Conservation (phyloP, 2,113 vertebrate species). For the Cyrtonyx montezumae region DNA sequence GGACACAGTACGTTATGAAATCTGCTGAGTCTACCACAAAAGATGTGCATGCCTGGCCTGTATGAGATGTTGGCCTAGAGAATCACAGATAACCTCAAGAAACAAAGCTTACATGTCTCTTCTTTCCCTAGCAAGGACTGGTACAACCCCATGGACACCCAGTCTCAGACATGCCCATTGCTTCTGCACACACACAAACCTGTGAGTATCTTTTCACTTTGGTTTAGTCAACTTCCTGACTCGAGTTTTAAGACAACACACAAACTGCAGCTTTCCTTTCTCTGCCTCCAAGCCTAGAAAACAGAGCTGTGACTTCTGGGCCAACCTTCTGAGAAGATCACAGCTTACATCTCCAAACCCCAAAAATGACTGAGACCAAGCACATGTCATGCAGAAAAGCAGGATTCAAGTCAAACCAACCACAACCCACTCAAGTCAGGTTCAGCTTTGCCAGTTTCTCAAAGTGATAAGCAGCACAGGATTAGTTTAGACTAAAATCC, state of each 20-base stretch:
- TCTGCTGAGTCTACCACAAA: background rate
- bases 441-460: background rate
- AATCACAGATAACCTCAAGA: background rate
- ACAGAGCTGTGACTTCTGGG: background rate
- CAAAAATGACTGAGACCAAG: background rate
- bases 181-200: background rate
- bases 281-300: background rate
- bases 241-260: background rate
- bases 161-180: background rate
- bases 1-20: background rate
- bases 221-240: background rate
- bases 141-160: background rate
- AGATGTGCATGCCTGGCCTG: background rate
- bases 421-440: background rate
- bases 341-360: background rate
- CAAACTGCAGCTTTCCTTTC: background rate
- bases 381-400: background rate
- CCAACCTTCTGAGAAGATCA: background rate
- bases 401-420: background rate
- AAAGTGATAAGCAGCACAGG: background rate
- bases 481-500: background rate
- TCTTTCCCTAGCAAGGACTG: background rate
- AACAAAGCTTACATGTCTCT: background rate
- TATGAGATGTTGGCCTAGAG: background rate
- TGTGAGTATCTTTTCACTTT: background rate